Base-by-base conservation (phyloP, 53 echinoderm and acorn worm genomes). In the Luidia sarsii region DNA sequence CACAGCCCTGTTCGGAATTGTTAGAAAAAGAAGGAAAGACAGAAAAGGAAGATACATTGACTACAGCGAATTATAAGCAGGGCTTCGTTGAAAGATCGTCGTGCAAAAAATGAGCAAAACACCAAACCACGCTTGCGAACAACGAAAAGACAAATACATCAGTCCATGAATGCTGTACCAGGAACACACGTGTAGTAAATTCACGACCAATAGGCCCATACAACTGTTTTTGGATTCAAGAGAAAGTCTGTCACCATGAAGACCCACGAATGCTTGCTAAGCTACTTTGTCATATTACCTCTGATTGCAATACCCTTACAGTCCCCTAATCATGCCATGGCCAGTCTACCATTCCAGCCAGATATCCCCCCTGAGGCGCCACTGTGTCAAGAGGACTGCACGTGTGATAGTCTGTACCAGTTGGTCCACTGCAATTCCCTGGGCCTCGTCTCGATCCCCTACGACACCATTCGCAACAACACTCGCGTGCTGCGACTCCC, bases 251-350 rank as follows among this genome's bases (percentile, higher is more conserved):
- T 7, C 41, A 41, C 41, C 53, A 65, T 48, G 45, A 25, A 27
- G 18, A 30, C 60, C 20, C 30, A 39, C 14, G 33, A n/a, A 21
- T 43, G 60, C 30, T 77, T 59, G 77, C 19, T 39, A 22, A 38
- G 36, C 55, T 41, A 25, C 46, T 20, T 77, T 45, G 60, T 61
- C 20, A 41, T 45, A 23, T 45, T 36, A 21, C 22, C 48, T 14
- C 68, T 59, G 43, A 24, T 11, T 7, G 41, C 41, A 6, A 41
- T 41, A 11, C 41, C 11, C 6, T 41, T 33, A 37, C 20, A 3
- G 89, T 77, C 11, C 89, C 89, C 22, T 33, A 87, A 89, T 49
- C 87, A 89, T 13, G 94, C 99, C 54, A 94, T 21, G n/a, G 94
- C 99, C 54, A 94, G 29, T 52, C 87, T 61, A 1, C 94, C 85